Percentiles rank a stretch among this genome's conserved stretches.
These are phyloP conservation scores for Falco novaeseelandiae DNA, from an alignment of 2,797 vertebrate genomes.

Conservation along the genomic window DNA sequence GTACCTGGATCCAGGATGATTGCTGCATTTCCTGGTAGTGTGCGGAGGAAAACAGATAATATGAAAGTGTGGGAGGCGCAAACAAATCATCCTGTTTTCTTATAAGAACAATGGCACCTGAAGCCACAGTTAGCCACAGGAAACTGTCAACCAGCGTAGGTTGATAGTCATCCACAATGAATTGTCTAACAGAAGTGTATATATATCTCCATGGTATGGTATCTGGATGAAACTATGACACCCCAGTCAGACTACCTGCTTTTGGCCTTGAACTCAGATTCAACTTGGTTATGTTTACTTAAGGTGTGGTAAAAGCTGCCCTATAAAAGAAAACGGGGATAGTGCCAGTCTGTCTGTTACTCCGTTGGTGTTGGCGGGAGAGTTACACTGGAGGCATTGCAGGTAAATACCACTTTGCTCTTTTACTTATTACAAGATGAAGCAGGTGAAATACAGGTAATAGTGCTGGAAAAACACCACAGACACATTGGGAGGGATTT, in stretches of 20 bases:
- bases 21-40: conserved; percentile 13
- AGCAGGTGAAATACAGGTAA: neutral
- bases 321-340: neutral
- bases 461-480: neutral
- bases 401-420: conserved; percentile 15
- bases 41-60: neutral
- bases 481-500: neutral
- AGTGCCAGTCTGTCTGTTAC: neutral
- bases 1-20: neutral
- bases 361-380: neutral
- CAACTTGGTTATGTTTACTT: conserved; percentile 30
- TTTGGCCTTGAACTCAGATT: neutral
- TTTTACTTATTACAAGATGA: neutral
- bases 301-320: conserved; percentile 37
- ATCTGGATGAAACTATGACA: neutral
- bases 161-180: no score
- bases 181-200: neutral
- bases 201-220: accelerated
- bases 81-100: neutral
- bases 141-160: accelerated
- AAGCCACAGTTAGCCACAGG: neutral
- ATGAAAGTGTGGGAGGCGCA: neutral
- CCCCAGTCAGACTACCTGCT: neutral
- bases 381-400: neutral
- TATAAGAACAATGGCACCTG: neutral